Conservation (phyloP, 1,140 invertebrate species). For the Helicoverpa zea region DNA sequence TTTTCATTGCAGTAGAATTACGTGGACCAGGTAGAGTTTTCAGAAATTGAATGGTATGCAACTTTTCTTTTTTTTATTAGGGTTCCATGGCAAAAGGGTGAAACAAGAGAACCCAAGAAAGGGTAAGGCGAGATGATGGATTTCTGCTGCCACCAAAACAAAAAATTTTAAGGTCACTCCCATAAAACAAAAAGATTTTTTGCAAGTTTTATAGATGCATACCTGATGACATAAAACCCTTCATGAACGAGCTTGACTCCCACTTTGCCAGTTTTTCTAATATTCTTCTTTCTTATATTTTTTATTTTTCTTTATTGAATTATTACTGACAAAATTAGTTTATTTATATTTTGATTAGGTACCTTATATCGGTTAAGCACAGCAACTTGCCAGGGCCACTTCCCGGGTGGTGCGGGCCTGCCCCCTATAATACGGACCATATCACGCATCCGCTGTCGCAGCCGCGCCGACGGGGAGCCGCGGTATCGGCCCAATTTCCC, state of each 20-base stretch:
- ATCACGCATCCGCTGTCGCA: constrained; percentile 71
- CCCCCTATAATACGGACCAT: constrained; percentile 95
- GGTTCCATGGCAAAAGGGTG: too few relatives aligned
- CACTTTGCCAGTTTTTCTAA: too few relatives aligned
- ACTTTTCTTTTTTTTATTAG: too few relatives aligned
- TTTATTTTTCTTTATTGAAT: too few relatives aligned
- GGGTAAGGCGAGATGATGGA: too few relatives aligned
- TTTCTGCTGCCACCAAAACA: too few relatives aligned
- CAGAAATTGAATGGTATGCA: background rate
- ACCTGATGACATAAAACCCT: too few relatives aligned
- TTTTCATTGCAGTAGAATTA: background rate
- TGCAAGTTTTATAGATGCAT: too few relatives aligned
- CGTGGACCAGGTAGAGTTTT: background rate
- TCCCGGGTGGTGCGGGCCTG: constrained; percentile 90
- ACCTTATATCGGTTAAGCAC: constrained; percentile 94
- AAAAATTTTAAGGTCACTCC: background rate
- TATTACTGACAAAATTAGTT: too few relatives aligned
- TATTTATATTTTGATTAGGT: constrained; percentile 28
- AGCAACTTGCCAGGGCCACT: constrained; percentile 98
- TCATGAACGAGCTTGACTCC: too few relatives aligned
- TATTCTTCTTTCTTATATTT: too few relatives aligned
- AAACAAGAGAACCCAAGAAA: too few relatives aligned
- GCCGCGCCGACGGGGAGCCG: constrained; percentile 57
- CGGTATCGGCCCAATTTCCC: constrained; percentile 70
- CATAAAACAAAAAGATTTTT: background rate